Conservation (phyloP, 2,797 vertebrate species). For the Sparus aurata region DNA sequence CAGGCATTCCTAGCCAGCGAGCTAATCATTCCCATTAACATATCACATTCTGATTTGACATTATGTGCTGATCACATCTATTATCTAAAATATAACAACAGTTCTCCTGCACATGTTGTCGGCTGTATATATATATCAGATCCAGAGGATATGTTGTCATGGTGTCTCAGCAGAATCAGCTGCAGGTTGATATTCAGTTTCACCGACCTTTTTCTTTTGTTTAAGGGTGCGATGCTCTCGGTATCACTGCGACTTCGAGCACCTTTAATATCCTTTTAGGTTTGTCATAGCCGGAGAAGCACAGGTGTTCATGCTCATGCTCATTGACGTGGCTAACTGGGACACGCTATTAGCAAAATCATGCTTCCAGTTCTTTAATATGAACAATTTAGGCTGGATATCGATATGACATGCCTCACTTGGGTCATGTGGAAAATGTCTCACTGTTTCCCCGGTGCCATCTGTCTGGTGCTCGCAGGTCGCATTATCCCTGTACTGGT, state of each 20-base stretch:
- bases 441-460: conserved; percentile 61
- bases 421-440: conserved; percentile 46
- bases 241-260: neutral
- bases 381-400: conserved; percentile 25
- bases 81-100: too few relatives aligned
- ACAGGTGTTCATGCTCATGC: neutral
- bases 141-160: too few relatives aligned
- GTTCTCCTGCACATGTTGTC: too few relatives aligned
- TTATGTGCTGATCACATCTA: too few relatives aligned
- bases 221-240: neutral
- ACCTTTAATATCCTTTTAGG: too few relatives aligned
- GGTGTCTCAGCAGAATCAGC: too few relatives aligned
- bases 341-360: neutral
- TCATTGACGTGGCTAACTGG: neutral
- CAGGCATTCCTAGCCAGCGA: too few relatives aligned
- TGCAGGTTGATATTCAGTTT: too few relatives aligned
- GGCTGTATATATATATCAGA: too few relatives aligned
- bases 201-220: neutral
- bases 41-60: too few relatives aligned
- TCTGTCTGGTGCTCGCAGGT: conserved; percentile 86
- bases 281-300: neutral
- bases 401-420: conserved; percentile 37
- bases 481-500: conserved; percentile 87
- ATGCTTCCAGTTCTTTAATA: conserved; percentile 1
- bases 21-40: too few relatives aligned